Evolutionary conservation across 92 coral and sea anemone species (phyloP).

Genomic region (Anthopleura xanthogrammica): DNA sequence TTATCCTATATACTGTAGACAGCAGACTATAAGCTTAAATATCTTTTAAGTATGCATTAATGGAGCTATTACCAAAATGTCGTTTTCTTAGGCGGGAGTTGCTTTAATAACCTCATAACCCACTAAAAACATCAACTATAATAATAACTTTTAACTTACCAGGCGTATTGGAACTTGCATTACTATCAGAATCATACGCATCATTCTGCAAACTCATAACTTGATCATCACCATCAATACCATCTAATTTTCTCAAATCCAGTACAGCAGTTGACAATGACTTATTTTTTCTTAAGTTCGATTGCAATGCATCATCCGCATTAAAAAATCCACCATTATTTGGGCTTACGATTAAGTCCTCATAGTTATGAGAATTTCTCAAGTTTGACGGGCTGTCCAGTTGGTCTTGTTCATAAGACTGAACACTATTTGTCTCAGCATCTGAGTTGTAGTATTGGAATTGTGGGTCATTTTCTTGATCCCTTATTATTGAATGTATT

Average conservation of each 20-base stretch:
- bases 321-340: constrained; percentile 21
- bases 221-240: constrained; percentile 49
- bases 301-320: constrained; percentile 36
- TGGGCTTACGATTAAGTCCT: constrained; percentile 7
- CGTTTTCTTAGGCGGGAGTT: no score
- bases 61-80: no score
- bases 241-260: constrained; percentile 74
- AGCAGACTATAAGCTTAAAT: no score
- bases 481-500: constrained; percentile 62
- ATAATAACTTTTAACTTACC: constrained; percentile 6
- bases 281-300: constrained; percentile 79
- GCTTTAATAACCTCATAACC: no score
- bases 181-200: constrained; percentile 73
- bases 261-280: constrained; percentile 82
- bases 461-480: constrained; percentile 78
- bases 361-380: constrained; percentile 15
- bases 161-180: constrained; percentile 29
- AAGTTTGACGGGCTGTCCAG: constrained; percentile 25
- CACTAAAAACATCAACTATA: no score
- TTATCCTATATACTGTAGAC: no score
- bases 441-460: constrained; percentile 77
- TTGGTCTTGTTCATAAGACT: constrained; percentile 22
- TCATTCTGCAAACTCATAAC: constrained; percentile 59
- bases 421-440: constrained; percentile 50
- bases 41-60: no score